Base-by-base conservation (phyloP, 2,888 invertebrate genomes). In the Cotesia congregata region DNA sequence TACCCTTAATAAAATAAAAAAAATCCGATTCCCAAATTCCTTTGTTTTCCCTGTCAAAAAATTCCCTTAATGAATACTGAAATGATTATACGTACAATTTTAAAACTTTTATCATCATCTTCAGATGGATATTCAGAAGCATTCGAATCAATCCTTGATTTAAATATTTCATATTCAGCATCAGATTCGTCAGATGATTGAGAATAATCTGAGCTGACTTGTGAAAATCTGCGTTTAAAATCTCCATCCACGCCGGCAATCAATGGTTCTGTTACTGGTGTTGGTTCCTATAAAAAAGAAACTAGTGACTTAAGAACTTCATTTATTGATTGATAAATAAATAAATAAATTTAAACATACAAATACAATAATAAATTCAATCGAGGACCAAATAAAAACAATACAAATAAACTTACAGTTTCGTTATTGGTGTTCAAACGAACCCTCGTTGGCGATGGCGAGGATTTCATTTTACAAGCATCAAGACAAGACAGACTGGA, bases 371-470 rank as follows among this genome's bases (percentile, higher is more conserved):
- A 5, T 30, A 65, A 65, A 65, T 3, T 15, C 6, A 62, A 17
- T 62, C 1, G n/a, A 15, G 7, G 15, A 17, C 5, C 7, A 62
- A 15, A 62, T 12, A n/a, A 17, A 62, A 15, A 62, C 50, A n/a
- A 17, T n/a, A 12, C 1, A 17, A 60, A 5, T 60, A 50, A 67
- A 84, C 85, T 86, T 78, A 84, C 85, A 60, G 80, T 67, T 41
- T 84, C 81, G 39, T 83, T 77, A 74, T 83, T 82, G 71, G 76
- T 75, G 69, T 80, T 74, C 59, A 88, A 80, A 68, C 82, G 83
- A 78, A 89, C 86, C 82, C 83, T 86, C 41, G 84, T 88, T 6
- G 88, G 86, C n/a, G 88, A 85, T 70, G 88, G 87, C 62, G 89
- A 89, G n/a, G 85, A 82, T 64, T 85, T 85, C 62, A 83, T 83